Base-by-base conservation (phyloP, 2,888 invertebrate species). In the Syrphus vitripennis region DNA sequence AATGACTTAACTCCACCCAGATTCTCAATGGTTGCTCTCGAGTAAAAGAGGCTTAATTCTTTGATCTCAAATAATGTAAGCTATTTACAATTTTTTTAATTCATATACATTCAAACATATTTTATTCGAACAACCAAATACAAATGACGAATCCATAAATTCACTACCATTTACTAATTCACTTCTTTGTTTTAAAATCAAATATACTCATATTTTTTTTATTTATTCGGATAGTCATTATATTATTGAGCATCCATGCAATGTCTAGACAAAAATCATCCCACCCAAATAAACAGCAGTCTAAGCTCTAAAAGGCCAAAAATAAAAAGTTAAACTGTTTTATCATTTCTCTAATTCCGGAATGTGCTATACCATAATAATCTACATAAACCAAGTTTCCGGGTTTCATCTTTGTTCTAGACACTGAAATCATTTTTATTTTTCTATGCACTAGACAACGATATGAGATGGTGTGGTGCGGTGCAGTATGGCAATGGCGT, bases 281-380 rank as follows among this genome's bases (percentile, higher is more conserved):
- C 29, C 57, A 42, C 19, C 14, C 42, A 45, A 21, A 50, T n/a
- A 12, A 40, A 77, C 57, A 37, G 4, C 48, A 57, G 37, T 9
- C 40, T 50, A 19, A 65, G 57, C 65, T 77, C 71, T 34, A 40
- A 74, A 63, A 70, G 48, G 74, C 37, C 79, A 75, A 63, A 59
- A 63, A n/a, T n/a, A 21, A 57, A 63, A 31, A 83, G 55, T 79
- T 79, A 40, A 79, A 63, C 75, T 79, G 69, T 75, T 75, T 59
- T 80, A 79, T 80, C 75, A 31, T 59, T 37, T 63, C 55, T 48
- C 42, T 42, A 65, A 83, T 71, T 70, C 63, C 45, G 37, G 74
- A 63, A 83, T 79, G 55, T 83, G 67, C 69, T 70, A n/a, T n/a
- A 24, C 69, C 69, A 79, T 83, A 83, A 83, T 83, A 83, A 83